phyloP scores from a whole-genome alignment of 1,140 invertebrate species.

The Nephila pilipes region DNA sequence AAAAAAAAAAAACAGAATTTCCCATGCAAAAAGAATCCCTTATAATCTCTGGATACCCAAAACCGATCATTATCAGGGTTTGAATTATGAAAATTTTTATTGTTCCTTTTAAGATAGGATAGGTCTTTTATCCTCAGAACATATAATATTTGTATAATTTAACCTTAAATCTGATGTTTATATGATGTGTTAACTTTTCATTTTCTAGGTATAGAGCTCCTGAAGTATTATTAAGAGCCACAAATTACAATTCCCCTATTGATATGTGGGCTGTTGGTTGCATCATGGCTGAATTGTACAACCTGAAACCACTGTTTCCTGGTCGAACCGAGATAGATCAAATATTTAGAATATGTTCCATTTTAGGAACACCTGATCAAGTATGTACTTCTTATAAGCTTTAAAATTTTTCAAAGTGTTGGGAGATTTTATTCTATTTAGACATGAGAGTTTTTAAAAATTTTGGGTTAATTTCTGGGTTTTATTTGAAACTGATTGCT shows the following conservation, averaged over 20 bases:
- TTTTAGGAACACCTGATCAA: slow-evolving; percentile 96
- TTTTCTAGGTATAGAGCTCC: slow-evolving; percentile 90
- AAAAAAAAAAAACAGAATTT: too few relatives aligned
- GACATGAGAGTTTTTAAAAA: neutral
- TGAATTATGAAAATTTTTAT: too few relatives aligned
- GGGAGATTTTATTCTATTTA: neutral
- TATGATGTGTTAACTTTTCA: neutral
- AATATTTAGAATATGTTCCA: slow-evolving; percentile 95
- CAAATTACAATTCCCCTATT: slow-evolving; percentile 97
- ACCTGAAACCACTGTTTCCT: slow-evolving; percentile 97
- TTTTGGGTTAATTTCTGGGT: neutral
- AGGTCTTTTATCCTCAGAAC: too few relatives aligned
- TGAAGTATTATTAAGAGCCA: slow-evolving; percentile 97
- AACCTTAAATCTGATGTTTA: neutral
- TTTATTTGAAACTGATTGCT: neutral
- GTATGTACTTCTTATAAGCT: slow-evolving; percentile 81
- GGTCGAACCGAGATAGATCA: slow-evolving; percentile 97
- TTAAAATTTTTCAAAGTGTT: neutral
- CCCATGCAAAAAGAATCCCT: too few relatives aligned
- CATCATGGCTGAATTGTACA: slow-evolving; percentile 99
- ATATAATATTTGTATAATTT: too few relatives aligned
- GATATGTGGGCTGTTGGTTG: slow-evolving; percentile 98
- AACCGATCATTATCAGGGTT: too few relatives aligned
- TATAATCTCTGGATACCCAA: too few relatives aligned
- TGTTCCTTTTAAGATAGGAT: too few relatives aligned